Evolutionary conservation across 2,797 vertebrate species (phyloP), one percentile per base, ranked within the genome.

Genomic region (Pantherophis alleghaniensis): DNA sequence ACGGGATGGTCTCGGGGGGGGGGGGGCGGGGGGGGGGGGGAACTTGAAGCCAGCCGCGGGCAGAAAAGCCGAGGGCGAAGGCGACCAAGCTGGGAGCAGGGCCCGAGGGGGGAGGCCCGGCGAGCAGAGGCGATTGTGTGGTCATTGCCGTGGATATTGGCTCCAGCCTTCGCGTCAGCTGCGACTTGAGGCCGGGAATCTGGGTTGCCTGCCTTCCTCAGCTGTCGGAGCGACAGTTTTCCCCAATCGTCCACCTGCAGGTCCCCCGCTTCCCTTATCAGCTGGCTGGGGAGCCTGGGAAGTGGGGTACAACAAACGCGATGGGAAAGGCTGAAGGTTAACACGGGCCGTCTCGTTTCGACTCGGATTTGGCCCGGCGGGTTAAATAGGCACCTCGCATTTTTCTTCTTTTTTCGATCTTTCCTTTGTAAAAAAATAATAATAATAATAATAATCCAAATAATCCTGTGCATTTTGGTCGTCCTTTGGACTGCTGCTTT

Each of bases 1-100:
- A 53, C 7, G 2, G 11, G 69, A 16, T 5, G 56, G 47, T 11
- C 3, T 26, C 0, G 32, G 18, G 3, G 55, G 0, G 22, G 3
- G 57, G 9, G 1, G 0, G 3, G 28, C 1, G 2, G 28, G 2
- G 20, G 18, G n/a, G 2, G 2, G 28, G 2, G 20, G 18, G n/a
- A 3, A 0, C 26, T 28, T 63, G 26, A 63, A 28, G 60, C 60
- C 60, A 61, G 60, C 24, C 60, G 12, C 0, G 42, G 26, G 24
- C 1, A 6, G n/a, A 42, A 32, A 56, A 22, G 32, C 16, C 69
- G 13, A 22, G n/a, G 16, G 53, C 1, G 56, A 11, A 26, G 66
- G 66, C n/a, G n/a, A 16, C 12, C 55, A 5, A 66, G 74, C 20
- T 47, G 9, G 37, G 20, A 47, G 42, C 10, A 12, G 18, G 20